These are phyloP conservation scores for Hyles vespertilio DNA, from an alignment of 1,140 invertebrate species.

Conservation along the genomic window DNA sequence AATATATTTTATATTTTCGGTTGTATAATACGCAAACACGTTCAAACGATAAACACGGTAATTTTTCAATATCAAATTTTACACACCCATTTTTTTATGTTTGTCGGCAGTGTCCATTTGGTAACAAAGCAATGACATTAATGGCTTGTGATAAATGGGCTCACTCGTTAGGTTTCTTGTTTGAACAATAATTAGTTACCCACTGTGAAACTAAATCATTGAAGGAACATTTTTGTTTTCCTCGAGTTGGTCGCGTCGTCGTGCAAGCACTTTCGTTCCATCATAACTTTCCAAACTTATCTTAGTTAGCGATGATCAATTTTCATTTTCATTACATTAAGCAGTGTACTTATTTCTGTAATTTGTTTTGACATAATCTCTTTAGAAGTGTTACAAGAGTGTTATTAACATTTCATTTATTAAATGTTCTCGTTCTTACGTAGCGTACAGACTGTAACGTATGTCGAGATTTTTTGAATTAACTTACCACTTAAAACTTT, in stretches of 20 bases:
- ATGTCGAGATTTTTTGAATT: too few relatives aligned
- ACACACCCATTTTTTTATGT: constrained; percentile 23
- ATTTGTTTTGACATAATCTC: constrained; percentile 1
- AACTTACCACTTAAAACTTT: not conserved
- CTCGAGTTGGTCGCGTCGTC: constrained; percentile 26
- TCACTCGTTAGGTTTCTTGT: constrained; percentile 38
- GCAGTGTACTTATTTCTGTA: constrained; percentile 29
- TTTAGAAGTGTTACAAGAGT: not conserved
- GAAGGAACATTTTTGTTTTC: constrained; percentile 47
- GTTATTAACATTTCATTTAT: not conserved
- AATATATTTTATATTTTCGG: too few relatives aligned
- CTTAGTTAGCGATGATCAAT: constrained; percentile 69
- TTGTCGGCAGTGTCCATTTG: constrained; percentile 19
- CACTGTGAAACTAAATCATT: constrained; percentile 42
- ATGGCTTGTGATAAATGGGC: constrained; percentile 36
- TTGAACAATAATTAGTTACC: constrained; percentile 53
- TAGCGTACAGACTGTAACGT: too few relatives aligned
- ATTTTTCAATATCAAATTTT: constrained; percentile 1
- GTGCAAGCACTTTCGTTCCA: constrained; percentile 55
- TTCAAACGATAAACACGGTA: not conserved
- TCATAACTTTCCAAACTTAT: constrained; percentile 70
- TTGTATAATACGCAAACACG: too few relatives aligned
- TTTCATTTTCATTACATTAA: constrained; percentile 66
- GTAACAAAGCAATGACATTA: constrained; percentile 27
- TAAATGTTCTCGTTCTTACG: too few relatives aligned